These are phyloP conservation scores for Ichneumoninae sp. DNA, from an alignment of 2,888 invertebrate species.

Conservation along the genomic window DNA sequence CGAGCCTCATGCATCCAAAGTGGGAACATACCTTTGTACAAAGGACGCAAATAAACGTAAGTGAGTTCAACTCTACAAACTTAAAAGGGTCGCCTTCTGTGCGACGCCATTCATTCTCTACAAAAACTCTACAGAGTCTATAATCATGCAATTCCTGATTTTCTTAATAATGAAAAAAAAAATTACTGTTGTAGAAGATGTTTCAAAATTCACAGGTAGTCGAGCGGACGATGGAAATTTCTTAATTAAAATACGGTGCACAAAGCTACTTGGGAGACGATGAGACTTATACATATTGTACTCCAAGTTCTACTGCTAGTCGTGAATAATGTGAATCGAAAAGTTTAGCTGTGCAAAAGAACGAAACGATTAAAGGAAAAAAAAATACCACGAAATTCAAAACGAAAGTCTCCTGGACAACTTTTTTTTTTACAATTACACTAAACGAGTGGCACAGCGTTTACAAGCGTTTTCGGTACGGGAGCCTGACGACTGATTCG, in stretches of 20 bases:
- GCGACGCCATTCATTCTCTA: constrained; percentile 50
- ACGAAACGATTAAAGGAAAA: background rate
- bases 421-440: constrained; percentile 18
- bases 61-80: constrained; percentile 49
- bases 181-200: constrained; percentile 37
- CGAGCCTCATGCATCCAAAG: constrained; percentile 82
- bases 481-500: constrained; percentile 47
- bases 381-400: constrained; percentile 11
- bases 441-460: constrained; percentile 42
- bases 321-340: constrained; percentile 31
- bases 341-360: constrained; percentile 27
- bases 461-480: constrained; percentile 47
- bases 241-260: constrained; percentile 38
- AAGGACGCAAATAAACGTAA: constrained; percentile 37
- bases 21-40: constrained; percentile 12
- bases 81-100: constrained; percentile 47
- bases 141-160: constrained; percentile 57
- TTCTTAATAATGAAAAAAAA: constrained; percentile 9
- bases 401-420: constrained; percentile 22
- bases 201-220: constrained; percentile 65
- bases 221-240: constrained; percentile 54
- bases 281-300: constrained; percentile 38
- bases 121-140: constrained; percentile 33
- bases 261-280: constrained; percentile 41
- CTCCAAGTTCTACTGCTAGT: constrained; percentile 36